Evolutionary conservation across 2,113 vertebrate genomes (phyloP).

Genomic region (Nibea coibor): DNA sequence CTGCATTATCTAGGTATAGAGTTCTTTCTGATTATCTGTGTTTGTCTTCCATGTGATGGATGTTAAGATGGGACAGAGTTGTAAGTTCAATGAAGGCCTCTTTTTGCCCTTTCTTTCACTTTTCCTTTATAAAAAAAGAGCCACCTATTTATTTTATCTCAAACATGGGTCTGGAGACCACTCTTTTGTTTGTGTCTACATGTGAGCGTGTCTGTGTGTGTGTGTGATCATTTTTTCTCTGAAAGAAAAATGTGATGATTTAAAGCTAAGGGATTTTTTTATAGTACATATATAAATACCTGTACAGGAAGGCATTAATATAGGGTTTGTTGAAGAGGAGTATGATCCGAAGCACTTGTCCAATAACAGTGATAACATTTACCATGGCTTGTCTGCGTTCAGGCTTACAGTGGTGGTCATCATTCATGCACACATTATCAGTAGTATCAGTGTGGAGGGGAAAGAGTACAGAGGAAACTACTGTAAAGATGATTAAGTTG

Average conservation of each 20-base stretch:
- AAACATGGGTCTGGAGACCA: slow-evolving; percentile 76
- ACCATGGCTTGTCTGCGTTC: slow-evolving; percentile 65
- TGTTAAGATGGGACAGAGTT: slow-evolving; percentile 38
- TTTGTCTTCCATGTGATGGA: slow-evolving; percentile 65
- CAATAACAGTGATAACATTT: slow-evolving; percentile 36
- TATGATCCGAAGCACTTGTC: slow-evolving; percentile 63
- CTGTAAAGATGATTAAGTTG: slow-evolving; percentile 98
- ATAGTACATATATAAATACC: slow-evolving; percentile 62
- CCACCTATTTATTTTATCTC: slow-evolving; percentile 76
- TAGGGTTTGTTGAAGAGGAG: slow-evolving; percentile 37
- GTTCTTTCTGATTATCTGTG: slow-evolving; percentile 45
- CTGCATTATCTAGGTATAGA: slow-evolving; percentile 55
- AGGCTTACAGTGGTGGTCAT: slow-evolving; percentile 47
- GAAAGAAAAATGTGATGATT: slow-evolving; percentile 64
- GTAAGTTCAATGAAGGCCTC: slow-evolving; percentile 35
- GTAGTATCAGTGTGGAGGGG: slow-evolving; percentile 56
- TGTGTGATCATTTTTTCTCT: slow-evolving; percentile 46
- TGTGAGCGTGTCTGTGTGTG: slow-evolving; percentile 19
- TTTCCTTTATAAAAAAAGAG: slow-evolving; percentile 60
- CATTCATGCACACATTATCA: slow-evolving; percentile 80
- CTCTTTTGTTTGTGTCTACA: slow-evolving; percentile 55
- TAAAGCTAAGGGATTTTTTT: slow-evolving; percentile 41
- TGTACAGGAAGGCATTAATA: slow-evolving; percentile 63
- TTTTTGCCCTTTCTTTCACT: slow-evolving; percentile 8
- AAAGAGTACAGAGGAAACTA: slow-evolving; percentile 87